These are phyloP conservation scores for Euplexia lucipara DNA, from an alignment of 2,888 invertebrate species.

Conservation along the genomic window DNA sequence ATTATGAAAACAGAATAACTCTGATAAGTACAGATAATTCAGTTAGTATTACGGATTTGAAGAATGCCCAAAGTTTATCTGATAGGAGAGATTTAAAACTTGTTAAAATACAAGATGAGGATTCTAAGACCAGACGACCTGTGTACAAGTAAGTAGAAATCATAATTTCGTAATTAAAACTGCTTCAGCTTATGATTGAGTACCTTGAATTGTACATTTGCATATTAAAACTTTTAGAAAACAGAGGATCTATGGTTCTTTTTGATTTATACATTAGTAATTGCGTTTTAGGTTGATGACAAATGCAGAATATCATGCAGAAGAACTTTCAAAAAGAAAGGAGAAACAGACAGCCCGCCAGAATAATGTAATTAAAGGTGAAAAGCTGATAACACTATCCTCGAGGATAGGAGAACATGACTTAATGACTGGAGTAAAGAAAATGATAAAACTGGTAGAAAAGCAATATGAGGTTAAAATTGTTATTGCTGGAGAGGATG, in stretches of 20 bases:
- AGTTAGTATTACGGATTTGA: constrained; percentile 91
- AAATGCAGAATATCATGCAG: constrained; percentile 92
- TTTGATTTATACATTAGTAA: background rate
- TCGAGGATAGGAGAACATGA: constrained; percentile 93
- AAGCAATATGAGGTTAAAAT: constrained; percentile 93
- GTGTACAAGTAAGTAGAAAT: constrained; percentile 91
- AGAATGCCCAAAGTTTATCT: constrained; percentile 93
- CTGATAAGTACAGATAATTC: constrained; percentile 91
- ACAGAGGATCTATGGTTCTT: no score
- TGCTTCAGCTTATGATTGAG: no score
- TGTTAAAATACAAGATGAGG: constrained; percentile 92
- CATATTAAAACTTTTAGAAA: background rate
- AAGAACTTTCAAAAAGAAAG: constrained; percentile 90
- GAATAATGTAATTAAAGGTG: constrained; percentile 88
- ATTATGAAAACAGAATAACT: constrained; percentile 91
- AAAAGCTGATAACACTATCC: constrained; percentile 92
- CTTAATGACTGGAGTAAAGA: constrained; percentile 92
- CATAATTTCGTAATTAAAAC: background rate
- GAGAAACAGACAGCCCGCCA: constrained; percentile 84
- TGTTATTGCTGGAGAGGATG: constrained; percentile 88
- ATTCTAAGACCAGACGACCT: constrained; percentile 93
- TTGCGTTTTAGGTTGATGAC: constrained; percentile 90
- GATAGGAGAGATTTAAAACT: constrained; percentile 93
- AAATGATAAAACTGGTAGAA: constrained; percentile 92
- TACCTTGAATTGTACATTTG: no score